Evolutionary conservation across 1,140 invertebrate genomes (phyloP).

Genomic region (Belonocnema kinseyi): DNA sequence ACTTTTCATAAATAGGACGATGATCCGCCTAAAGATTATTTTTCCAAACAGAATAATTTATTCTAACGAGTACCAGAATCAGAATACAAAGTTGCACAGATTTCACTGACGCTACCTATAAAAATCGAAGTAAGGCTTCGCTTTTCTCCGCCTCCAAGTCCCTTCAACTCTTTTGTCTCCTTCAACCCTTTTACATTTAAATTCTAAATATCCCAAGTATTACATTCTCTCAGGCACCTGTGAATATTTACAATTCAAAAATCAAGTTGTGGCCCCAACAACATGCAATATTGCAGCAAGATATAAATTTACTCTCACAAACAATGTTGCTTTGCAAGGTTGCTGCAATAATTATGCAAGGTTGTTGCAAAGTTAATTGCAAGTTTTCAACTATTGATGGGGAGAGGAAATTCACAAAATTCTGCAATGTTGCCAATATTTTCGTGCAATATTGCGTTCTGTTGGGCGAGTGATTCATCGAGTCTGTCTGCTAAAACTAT

Average conservation of each 20-base stretch:
- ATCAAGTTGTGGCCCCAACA: conserved; percentile 32
- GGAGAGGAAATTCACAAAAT: too few species aligned
- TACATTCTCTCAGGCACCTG: conserved; percentile 70
- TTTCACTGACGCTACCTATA: conserved; percentile 20
- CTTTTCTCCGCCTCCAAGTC: neutral
- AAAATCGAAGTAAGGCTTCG: conserved; percentile 23
- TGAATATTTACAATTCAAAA: conserved; percentile 72
- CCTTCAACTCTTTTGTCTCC: neutral
- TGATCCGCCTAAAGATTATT: too few species aligned
- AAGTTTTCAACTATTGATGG: too few species aligned
- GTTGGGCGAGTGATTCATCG: conserved; percentile 33
- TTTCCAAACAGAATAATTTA: neutral
- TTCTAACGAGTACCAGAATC: conserved; percentile 4
- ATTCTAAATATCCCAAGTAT: conserved; percentile 61
- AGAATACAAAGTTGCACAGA: conserved; percentile 15
- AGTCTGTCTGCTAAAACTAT: conserved; percentile 31
- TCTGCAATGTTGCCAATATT: too few species aligned
- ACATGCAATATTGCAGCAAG: too few species aligned
- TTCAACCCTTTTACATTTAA: conserved; percentile 51
- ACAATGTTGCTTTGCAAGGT: too few species aligned
- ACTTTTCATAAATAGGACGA: too few species aligned
- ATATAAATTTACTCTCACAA: too few species aligned
- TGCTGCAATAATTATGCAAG: too few species aligned
- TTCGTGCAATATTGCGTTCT: too few species aligned
- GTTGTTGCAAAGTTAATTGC: too few species aligned